Conservation (phyloP, 2,888 invertebrate genomes). For the Drosophila atripex region DNA sequence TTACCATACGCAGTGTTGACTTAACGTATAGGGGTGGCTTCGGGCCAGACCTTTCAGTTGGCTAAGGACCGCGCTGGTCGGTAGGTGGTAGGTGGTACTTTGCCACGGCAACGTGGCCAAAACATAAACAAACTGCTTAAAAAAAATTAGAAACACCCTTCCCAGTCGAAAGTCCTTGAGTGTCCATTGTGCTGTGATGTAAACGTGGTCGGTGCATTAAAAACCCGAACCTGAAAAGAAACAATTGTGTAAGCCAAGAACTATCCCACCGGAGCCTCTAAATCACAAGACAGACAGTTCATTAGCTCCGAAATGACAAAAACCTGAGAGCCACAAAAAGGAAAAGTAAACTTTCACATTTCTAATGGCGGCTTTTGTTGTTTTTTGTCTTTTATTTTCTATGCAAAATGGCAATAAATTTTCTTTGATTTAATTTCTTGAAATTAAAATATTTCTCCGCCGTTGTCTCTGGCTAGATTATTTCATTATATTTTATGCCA, state of each 20-base stretch:
- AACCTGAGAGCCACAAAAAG: constrained; percentile 45
- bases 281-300: constrained; percentile 59
- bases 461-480: constrained; percentile 17
- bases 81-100: constrained; percentile 13
- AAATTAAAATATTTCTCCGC: constrained; percentile 57
- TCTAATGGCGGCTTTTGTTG: constrained; percentile 51
- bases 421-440: constrained; percentile 63
- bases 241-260: constrained; percentile 29
- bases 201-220: constrained; percentile 19
- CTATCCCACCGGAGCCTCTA: constrained; percentile 22
- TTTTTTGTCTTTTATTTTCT: constrained; percentile 33
- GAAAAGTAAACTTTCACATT: constrained; percentile 77
- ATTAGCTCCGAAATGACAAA: constrained; percentile 50
- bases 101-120: constrained; percentile 39
- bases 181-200: constrained; percentile 25
- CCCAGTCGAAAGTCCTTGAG: constrained; percentile 62
- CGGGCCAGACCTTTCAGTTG: constrained; percentile 21
- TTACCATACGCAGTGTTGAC: constrained; percentile 40
- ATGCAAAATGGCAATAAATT: constrained; percentile 59
- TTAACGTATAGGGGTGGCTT: constrained; percentile 30
- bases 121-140: constrained; percentile 32
- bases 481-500: constrained; percentile 11
- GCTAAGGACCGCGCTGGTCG: constrained; percentile 21
- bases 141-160: constrained; percentile 28
- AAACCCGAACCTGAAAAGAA: not conserved